Percentiles rank a stretch among this genome's conserved stretches.
These are phyloP conservation scores for Hermaeophaga mercurialis DNA, from an alignment of 2,888 invertebrate species.

Conservation along the genomic window DNA sequence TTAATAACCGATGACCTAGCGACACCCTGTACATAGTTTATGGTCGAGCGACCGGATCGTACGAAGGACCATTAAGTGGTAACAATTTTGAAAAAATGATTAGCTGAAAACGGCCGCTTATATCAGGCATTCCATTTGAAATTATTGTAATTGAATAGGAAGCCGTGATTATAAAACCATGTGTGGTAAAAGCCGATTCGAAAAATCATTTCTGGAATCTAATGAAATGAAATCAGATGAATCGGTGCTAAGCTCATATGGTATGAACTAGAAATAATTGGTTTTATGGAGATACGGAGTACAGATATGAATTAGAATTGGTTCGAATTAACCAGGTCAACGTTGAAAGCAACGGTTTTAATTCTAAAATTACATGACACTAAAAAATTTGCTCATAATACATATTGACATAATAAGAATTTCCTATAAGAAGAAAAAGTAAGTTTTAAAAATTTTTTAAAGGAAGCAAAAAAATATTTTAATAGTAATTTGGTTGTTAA, in stretches of 20 bases:
- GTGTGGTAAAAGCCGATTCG: slow-evolving; percentile 24
- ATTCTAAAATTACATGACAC: too few species aligned
- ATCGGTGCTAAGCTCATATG: slow-evolving; percentile 8
- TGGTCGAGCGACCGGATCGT: slow-evolving; percentile 29
- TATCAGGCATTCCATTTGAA: slow-evolving; percentile 24
- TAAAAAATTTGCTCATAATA: too few species aligned
- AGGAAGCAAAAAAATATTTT: too few species aligned
- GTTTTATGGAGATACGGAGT: slow-evolving; percentile 19
- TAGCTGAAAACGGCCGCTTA: slow-evolving; percentile 22
- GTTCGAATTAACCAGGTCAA: slow-evolving; percentile 14
- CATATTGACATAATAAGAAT: too few species aligned
- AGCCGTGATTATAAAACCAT: slow-evolving; percentile 28
- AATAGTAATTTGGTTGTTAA: too few species aligned
- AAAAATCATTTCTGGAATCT: slow-evolving; percentile 18
- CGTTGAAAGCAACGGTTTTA: too few species aligned
- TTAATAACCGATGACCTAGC: too few species aligned
- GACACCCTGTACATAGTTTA: slow-evolving; percentile 18
- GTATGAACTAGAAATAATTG: slow-evolving; percentile 14
- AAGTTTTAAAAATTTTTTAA: too few species aligned
- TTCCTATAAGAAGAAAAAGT: too few species aligned
- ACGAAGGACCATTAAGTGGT: slow-evolving; percentile 15
- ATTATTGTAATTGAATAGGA: slow-evolving; percentile 24
- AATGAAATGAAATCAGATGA: slow-evolving; percentile 5
- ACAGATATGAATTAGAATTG: slow-evolving; percentile 20
- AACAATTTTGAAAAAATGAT: slow-evolving; percentile 24